phyloP scores from a whole-genome alignment of 2,113 vertebrate genomes.

The Cervus canadensis region DNA sequence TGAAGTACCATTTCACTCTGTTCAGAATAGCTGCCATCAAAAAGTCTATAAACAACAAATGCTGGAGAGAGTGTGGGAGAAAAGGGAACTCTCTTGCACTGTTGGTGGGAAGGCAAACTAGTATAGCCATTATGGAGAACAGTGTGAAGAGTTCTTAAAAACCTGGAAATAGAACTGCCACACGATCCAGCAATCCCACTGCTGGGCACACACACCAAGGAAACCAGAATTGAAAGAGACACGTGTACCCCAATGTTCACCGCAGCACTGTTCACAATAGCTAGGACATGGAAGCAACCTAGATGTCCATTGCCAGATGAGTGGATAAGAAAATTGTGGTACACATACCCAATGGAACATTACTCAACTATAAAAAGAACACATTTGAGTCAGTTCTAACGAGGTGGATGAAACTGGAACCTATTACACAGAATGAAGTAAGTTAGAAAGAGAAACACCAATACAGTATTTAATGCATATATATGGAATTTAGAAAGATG shows the following conservation, averaged over 20 bases:
- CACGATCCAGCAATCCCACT: neutral
- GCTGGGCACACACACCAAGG: neutral
- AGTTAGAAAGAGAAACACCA: neutral
- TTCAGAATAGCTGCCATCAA: neutral
- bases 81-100: neutral
- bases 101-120: neutral
- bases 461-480: neutral
- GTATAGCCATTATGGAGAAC: neutral
- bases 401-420: neutral
- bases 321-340: neutral
- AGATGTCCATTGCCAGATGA: neutral
- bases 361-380: neutral
- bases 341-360: neutral
- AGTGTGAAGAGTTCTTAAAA: neutral
- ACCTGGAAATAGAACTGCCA: neutral
- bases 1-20: neutral
- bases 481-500: neutral
- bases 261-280: neutral
- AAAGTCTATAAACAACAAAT: neutral
- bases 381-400: neutral
- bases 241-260: rapidly evolving
- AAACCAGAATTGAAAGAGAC: neutral
- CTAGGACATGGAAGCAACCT: neutral
- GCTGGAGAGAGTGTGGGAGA: neutral
- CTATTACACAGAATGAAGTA: neutral